These are phyloP conservation scores for Eulemur rubriventer DNA, from an alignment of 2,797 vertebrate genomes.

Conservation along the genomic window DNA sequence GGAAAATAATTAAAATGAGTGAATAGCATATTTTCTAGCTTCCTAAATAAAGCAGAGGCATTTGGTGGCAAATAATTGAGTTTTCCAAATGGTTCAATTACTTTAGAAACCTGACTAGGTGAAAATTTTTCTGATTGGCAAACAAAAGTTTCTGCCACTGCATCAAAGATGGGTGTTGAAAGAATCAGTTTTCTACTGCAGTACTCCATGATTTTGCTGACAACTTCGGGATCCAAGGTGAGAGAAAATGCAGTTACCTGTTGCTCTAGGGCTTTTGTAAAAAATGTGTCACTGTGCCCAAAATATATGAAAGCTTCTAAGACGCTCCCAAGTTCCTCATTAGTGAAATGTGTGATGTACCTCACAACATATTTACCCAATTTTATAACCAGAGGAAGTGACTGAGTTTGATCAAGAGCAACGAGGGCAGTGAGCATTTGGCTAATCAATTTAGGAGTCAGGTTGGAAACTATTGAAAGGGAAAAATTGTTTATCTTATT, in stretches of 20 bases:
- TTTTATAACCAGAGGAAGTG: slow-evolving; percentile 88
- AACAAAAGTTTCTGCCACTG: slow-evolving; percentile 91
- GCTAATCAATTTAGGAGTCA: slow-evolving; percentile 86
- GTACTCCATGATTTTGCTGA: slow-evolving; percentile 90
- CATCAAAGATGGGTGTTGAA: slow-evolving; percentile 89
- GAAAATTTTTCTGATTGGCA: slow-evolving; percentile 89
- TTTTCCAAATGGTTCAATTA: slow-evolving; percentile 90
- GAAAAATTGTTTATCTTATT: slow-evolving; percentile 88
- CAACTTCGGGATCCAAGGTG: slow-evolving; percentile 85
- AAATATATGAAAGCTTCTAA: slow-evolving; percentile 91
- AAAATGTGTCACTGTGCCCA: slow-evolving; percentile 87
- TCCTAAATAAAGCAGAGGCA: slow-evolving; percentile 88
- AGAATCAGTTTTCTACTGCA: slow-evolving; percentile 89
- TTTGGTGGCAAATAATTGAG: slow-evolving; percentile 93
- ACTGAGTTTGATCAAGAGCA: slow-evolving; percentile 87
- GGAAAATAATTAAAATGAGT: slow-evolving; percentile 88
- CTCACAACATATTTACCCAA: slow-evolving; percentile 89
- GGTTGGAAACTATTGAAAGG: slow-evolving; percentile 75
- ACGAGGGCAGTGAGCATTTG: slow-evolving; percentile 88
- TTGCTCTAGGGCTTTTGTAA: slow-evolving; percentile 89
- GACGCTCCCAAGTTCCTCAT: slow-evolving; percentile 88
- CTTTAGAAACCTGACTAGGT: slow-evolving; percentile 88
- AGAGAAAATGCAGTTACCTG: slow-evolving; percentile 82
- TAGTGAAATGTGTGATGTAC: slow-evolving; percentile 88
- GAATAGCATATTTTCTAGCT: slow-evolving; percentile 89